Evolutionary conservation across 2,113 vertebrate species (phyloP).

Genomic region (Copsychus sechellarum): DNA sequence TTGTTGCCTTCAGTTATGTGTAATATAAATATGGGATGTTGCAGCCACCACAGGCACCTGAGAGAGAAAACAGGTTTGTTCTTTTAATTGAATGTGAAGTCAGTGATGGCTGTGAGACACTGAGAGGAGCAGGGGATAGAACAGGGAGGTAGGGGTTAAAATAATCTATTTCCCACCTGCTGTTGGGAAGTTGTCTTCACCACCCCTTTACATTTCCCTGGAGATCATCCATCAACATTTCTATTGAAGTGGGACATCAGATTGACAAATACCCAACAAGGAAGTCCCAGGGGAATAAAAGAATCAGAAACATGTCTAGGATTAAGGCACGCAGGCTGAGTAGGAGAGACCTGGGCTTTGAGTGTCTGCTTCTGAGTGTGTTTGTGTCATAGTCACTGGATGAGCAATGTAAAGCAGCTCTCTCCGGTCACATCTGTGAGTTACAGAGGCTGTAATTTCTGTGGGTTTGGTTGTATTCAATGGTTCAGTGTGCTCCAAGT

Average conservation of each 20-base stretch:
- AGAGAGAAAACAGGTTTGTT: not conserved
- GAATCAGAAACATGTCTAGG: not conserved
- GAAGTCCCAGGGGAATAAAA: not conserved
- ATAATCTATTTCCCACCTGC: not conserved
- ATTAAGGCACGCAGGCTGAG: not conserved
- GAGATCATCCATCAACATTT: not conserved
- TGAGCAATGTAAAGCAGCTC: not conserved
- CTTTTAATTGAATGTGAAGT: not conserved
- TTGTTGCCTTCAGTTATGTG: not conserved
- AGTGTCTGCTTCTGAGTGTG: not conserved
- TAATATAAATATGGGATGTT: not conserved
- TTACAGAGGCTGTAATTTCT: not conserved
- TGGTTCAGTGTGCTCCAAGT: not conserved
- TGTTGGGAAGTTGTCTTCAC: not conserved
- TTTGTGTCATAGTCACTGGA: not conserved
- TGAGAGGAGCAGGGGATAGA: not conserved
- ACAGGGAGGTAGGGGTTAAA: not conserved
- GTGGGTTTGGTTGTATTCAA: not conserved
- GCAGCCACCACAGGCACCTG: not conserved
- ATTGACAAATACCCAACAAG: not conserved
- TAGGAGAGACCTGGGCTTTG: not conserved
- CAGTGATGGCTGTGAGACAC: not conserved
- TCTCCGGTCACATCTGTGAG: not conserved
- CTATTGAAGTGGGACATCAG: not conserved
- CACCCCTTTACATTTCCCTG: not conserved